These are phyloP conservation scores for Pipistrellus kuhlii DNA, from an alignment of 2,797 vertebrate species.

Conservation along the genomic window DNA sequence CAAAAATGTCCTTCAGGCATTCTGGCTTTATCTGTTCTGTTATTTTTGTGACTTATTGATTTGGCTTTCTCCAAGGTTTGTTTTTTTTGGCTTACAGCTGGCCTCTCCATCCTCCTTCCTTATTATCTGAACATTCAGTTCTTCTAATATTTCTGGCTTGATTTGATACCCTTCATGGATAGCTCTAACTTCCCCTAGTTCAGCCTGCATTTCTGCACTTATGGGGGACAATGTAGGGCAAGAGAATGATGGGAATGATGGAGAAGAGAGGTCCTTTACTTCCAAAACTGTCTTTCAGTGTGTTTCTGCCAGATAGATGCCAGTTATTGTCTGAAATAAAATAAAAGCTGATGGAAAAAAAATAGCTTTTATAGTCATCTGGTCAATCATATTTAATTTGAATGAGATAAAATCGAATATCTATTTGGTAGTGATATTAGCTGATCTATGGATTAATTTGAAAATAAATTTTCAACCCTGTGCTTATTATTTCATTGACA, in stretches of 20 bases:
- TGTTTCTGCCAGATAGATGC: not conserved
- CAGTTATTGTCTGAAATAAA: constrained; percentile 1
- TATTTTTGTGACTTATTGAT: not conserved
- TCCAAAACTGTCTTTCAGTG: not conserved
- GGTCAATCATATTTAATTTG: not conserved
- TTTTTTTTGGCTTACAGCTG: not conserved
- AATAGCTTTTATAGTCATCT: not conserved
- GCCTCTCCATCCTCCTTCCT: not conserved
- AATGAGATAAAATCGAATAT: not conserved
- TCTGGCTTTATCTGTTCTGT: not conserved
- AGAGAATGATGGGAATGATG: not conserved
- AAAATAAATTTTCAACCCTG: not conserved
- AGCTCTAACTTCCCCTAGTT: not conserved
- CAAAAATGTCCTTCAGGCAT: not conserved
- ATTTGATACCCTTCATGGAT: not conserved
- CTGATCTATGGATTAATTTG: not conserved
- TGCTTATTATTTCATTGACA: not conserved
- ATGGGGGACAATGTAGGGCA: not conserved
- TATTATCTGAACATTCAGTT: not conserved
- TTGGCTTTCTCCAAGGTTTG: not conserved
- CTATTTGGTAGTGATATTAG: constrained; percentile 15
- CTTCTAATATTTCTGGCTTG: not conserved
- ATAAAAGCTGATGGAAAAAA: constrained; percentile 1
- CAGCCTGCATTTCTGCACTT: not conserved
- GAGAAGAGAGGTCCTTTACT: not conserved